A percentile compares a stretch with the other conserved stretches of the same genome.
Evolutionary conservation across 2,797 vertebrate species (phyloP).

Genomic region (Myotis myotis): DNA sequence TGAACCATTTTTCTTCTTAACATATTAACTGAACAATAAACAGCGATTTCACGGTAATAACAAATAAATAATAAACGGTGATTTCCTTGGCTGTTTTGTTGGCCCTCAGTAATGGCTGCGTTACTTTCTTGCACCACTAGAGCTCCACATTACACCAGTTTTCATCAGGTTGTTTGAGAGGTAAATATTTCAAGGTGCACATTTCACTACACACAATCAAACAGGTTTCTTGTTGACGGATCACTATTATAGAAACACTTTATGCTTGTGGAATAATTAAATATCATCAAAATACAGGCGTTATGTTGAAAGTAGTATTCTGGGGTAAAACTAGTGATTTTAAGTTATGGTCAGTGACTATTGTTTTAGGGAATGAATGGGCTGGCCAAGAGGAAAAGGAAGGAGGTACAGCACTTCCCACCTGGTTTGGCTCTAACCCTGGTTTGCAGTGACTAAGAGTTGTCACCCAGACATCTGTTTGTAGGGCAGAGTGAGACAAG

Average conservation of each 20-base stretch:
- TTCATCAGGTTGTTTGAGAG: conserved; percentile 72
- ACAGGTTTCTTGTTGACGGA: conserved; percentile 11
- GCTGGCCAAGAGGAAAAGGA: conserved; percentile 56
- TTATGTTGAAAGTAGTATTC: background rate
- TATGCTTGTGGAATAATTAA: conserved; percentile 8
- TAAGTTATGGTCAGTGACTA: background rate
- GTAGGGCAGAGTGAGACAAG: conserved; percentile 67
- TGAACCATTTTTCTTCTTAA: conserved; percentile 39
- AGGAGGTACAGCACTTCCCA: conserved; percentile 65
- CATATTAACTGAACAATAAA: background rate
- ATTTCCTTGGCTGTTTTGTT: conserved; percentile 29
- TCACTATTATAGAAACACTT: background rate
- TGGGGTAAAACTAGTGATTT: background rate
- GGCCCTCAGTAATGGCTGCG: conserved; percentile 62
- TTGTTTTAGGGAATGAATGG: conserved; percentile 26
- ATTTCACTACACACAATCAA: background rate
- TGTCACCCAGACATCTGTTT: conserved; percentile 71
- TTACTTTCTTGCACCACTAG: conserved; percentile 84
- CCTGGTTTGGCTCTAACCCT: conserved; percentile 71
- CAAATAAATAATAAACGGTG: background rate
- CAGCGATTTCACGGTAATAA: background rate
- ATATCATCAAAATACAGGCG: background rate
- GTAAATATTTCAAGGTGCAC: conserved; percentile 12
- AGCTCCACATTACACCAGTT: conserved; percentile 85
- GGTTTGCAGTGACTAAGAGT: conserved; percentile 69